Percentiles rank a stretch among this genome's conserved stretches.
Evolutionary conservation across 2,888 invertebrate genomes (phyloP).

Genomic region (Drosophila nigricruria): DNA sequence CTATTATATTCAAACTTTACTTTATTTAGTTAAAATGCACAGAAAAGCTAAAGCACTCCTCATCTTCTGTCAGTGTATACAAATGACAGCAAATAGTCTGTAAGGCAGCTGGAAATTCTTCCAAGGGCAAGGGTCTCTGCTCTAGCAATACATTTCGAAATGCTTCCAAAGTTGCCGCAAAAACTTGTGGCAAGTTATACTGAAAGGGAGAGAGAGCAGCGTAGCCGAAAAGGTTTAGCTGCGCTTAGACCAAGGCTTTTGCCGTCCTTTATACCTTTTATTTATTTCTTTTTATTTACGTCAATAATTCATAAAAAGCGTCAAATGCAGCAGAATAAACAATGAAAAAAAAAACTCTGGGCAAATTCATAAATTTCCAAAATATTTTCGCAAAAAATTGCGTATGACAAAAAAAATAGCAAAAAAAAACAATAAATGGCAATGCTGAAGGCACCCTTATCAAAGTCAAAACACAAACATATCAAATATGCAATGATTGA

Average conservation of each 20-base stretch:
- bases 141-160: constrained; percentile 1
- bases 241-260: constrained; percentile 48
- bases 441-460: constrained; percentile 63
- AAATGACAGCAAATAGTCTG: constrained; percentile 71
- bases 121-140: constrained; percentile 15
- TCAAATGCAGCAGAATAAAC: constrained; percentile 55
- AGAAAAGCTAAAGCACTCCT: not conserved
- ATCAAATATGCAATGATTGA: constrained; percentile 57
- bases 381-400: constrained; percentile 46
- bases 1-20: no score
- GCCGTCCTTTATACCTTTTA: constrained; percentile 48
- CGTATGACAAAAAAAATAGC: constrained; percentile 34
- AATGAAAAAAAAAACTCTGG: constrained; percentile 20
- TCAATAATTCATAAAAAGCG: constrained; percentile 77
- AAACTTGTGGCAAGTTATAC: constrained; percentile 14
- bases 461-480: constrained; percentile 68
- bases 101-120: constrained; percentile 45
- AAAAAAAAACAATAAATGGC: constrained; percentile 64
- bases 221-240: constrained; percentile 32
- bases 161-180: constrained; percentile 32
- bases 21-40: not conserved
- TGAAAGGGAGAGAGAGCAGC: not conserved
- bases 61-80: constrained; percentile 21
- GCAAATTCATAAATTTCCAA: constrained; percentile 57
- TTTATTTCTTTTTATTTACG: constrained; percentile 14